These are phyloP conservation scores for Gymnopithys bicolor DNA, from an alignment of 2,797 vertebrate genomes.

Conservation along the genomic window DNA sequence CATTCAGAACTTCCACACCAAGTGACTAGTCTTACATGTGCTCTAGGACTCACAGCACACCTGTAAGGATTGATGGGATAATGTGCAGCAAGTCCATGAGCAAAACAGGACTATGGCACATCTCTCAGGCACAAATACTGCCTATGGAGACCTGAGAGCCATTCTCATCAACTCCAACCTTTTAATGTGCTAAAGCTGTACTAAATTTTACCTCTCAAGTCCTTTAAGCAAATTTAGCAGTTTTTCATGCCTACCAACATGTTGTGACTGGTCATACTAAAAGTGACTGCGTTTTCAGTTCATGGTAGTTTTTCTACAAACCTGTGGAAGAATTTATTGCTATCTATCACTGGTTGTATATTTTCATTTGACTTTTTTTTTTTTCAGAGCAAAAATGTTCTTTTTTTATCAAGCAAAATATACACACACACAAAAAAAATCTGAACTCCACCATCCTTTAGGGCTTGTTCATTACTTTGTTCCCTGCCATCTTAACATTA, in stretches of 20 bases:
- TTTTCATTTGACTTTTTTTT: not conserved
- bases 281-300: not conserved
- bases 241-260: not conserved
- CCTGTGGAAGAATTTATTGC: not conserved
- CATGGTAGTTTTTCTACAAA: not conserved
- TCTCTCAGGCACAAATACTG: slow-evolving; percentile 59
- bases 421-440: not conserved
- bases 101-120: slow-evolving; percentile 76
- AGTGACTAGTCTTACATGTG: slow-evolving; percentile 69
- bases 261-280: not conserved
- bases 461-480: not conserved
- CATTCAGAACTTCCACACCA: slow-evolving; percentile 79
- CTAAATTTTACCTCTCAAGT: not conserved
- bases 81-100: slow-evolving; percentile 79
- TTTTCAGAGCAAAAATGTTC: not conserved
- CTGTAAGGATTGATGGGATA: slow-evolving; percentile 77
- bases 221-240: not conserved
- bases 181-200: not conserved
- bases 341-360: not conserved
- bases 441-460: not conserved
- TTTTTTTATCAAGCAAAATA: not conserved
- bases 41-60: slow-evolving; percentile 60
- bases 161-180: not conserved
- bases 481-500: not conserved
- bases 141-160: slow-evolving; percentile 28